A percentile compares a stretch with the other conserved stretches of the same genome.
Evolutionary conservation across 2,888 invertebrate genomes (phyloP).

Genomic region (Siphlonurus alternatus): DNA sequence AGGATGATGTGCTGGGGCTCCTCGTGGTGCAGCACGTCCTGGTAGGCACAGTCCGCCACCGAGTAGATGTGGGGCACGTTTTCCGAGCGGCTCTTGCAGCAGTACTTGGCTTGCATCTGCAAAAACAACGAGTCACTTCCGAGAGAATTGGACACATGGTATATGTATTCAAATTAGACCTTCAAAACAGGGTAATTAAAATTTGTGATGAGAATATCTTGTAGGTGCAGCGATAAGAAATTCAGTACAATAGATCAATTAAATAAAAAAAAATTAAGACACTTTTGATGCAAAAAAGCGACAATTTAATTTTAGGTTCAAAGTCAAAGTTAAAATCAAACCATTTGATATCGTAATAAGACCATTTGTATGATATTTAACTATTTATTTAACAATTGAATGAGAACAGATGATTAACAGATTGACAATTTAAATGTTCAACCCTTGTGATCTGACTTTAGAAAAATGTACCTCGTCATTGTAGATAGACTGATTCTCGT

Average conservation of each 20-base stretch:
- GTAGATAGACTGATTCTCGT: conserved; percentile 54
- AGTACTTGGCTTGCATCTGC: conserved; percentile 63
- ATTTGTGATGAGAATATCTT: neutral
- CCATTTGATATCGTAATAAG: too few species aligned
- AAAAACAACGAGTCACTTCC: conserved; percentile 23
- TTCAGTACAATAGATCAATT: too few species aligned
- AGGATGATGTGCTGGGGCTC: conserved; percentile 74
- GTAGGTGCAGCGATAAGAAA: neutral
- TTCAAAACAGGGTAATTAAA: neutral
- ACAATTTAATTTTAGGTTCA: too few species aligned
- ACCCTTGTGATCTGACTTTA: neutral
- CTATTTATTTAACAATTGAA: too few species aligned
- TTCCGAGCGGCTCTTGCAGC: conserved; percentile 70
- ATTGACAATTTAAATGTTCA: neutral
- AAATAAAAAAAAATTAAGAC: too few species aligned
- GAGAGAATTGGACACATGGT: neutral
- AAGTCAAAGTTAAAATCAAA: too few species aligned
- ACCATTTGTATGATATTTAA: too few species aligned
- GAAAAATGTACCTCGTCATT: conserved; percentile 48
- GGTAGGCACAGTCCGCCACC: conserved; percentile 77
- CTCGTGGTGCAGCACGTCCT: conserved; percentile 77
- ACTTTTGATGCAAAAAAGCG: too few species aligned
- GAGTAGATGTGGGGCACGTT: conserved; percentile 82
- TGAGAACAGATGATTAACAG: neutral
- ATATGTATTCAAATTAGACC: neutral